These are phyloP conservation scores for Masnerella sp. DNA, from an alignment of 2,888 invertebrate species.

Conservation along the genomic window DNA sequence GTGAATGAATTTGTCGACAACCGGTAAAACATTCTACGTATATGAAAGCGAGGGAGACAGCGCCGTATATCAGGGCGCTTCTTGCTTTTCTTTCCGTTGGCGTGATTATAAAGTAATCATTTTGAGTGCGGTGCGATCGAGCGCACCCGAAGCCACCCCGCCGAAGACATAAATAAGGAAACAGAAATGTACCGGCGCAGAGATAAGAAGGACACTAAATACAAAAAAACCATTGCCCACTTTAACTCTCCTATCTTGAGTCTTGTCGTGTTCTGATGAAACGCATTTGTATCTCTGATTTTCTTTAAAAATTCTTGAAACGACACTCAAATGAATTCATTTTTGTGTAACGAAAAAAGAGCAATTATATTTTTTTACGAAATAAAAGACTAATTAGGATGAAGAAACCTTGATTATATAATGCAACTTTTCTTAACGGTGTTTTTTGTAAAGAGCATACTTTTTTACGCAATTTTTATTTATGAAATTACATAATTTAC, in stretches of 20 bases:
- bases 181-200: slow-evolving; percentile 21
- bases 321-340: slow-evolving; percentile 1
- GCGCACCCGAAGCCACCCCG: slow-evolving; percentile 43
- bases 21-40: slow-evolving; percentile 31
- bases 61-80: slow-evolving; percentile 31
- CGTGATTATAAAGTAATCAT: slow-evolving; percentile 64
- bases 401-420: too few relatives aligned
- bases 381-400: too few relatives aligned
- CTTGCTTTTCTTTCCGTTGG: slow-evolving; percentile 45
- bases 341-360: neutral
- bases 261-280: slow-evolving; percentile 8
- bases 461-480: too few relatives aligned
- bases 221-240: slow-evolving; percentile 20
- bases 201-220: slow-evolving; percentile 40
- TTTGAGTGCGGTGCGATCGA: slow-evolving; percentile 63
- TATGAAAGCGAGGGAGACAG: slow-evolving; percentile 24
- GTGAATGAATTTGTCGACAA: slow-evolving; percentile 48
- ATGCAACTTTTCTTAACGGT: too few relatives aligned
- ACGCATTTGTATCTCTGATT: slow-evolving; percentile 9
- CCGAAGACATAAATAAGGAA: slow-evolving; percentile 47
- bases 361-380: too few relatives aligned
- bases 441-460: too few relatives aligned
- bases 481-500: too few relatives aligned
- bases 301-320: slow-evolving; percentile 7
- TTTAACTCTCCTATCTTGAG: slow-evolving; percentile 22